Percentiles rank a stretch among this genome's conserved stretches.
Evolutionary conservation across 2,113 vertebrate species (phyloP).

Genomic region (Eurypyga helias): DNA sequence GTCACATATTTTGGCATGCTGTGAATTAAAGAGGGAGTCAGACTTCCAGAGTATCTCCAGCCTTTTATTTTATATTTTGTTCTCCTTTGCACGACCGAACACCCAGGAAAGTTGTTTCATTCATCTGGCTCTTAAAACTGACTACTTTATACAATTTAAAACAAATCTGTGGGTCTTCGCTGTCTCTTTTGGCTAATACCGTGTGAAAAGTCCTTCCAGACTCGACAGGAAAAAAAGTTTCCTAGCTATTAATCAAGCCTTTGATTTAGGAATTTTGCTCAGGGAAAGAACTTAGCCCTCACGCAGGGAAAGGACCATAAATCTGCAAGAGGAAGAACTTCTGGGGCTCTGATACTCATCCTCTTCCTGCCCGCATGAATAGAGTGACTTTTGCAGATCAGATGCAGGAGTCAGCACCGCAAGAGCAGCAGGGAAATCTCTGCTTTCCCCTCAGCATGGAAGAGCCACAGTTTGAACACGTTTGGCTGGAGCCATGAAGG

Average conservation of each 20-base stretch:
- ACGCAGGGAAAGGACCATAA: conserved; percentile 4
- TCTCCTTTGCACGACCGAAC: not conserved
- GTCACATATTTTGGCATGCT: conserved; percentile 55
- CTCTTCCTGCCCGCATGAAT: conserved; percentile 3
- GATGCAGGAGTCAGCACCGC: not conserved
- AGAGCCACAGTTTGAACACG: accelerated
- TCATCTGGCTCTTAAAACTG: not conserved
- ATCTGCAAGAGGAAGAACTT: conserved; percentile 48
- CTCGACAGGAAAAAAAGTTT: not conserved
- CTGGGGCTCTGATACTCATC: conserved; percentile 33
- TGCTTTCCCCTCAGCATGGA: not conserved
- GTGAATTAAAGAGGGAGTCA: not conserved
- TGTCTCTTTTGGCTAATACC: not conserved
- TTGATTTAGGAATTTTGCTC: conserved; percentile 55
- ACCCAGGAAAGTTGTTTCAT: not conserved
- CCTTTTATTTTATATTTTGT: not conserved
- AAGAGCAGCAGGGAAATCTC: not conserved
- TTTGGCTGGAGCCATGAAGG: not conserved
- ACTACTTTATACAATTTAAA: not conserved
- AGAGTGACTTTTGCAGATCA: conserved; percentile 42
- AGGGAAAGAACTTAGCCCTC: conserved; percentile 53
- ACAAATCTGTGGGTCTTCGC: not conserved
- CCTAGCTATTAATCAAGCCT: conserved; percentile 60
- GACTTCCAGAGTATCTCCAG: not conserved
- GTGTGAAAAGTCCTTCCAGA: conserved; percentile 1